Base-by-base conservation (phyloP, 2,797 vertebrate species). In the Hybognathus amarus region DNA sequence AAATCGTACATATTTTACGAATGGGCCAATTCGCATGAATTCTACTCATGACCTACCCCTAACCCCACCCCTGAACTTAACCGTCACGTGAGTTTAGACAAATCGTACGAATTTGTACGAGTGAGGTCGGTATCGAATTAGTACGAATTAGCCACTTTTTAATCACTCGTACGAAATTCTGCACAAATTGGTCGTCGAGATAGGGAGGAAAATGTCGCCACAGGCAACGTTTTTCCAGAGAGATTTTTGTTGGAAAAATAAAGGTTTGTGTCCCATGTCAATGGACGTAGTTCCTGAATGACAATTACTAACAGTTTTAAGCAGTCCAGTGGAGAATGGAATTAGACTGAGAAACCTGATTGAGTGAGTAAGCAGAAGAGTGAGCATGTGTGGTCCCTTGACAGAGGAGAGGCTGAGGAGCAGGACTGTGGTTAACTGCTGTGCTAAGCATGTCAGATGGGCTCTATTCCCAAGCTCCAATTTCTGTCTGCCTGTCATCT, bases 401-500 rank as follows among this genome's bases (percentile, higher is more conserved):
- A 83, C 45, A 24, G 80, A 74, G 22, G 9, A 79, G 56, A 81
- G 36, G 63, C 50, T 73, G 73, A 56, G 69, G 74, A 59, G 59
- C 38, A 73, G 59, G 64, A 66, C 40, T 82, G 83, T 77, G 77
- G 76, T 86, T 88, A 84, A 82, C 77, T 86, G 75, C 79, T 79
- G 85, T 75, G 76, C 82, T 86, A 76, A 79, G 79, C 75, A 84
- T 78, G 87, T 84, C 82, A 79, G 87, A 86, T 76, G 42, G 73
- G 82, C 79, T 82, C 52, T 74, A 84, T 84, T 85, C 86, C 78
- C 84, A 70, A 36, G 27, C 77, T 77, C 71, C 80, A 17, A 52
- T 68, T 67, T 80, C 79, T 76, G 67, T 83, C 33, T 70, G 70
- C 64, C 33, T 82, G 71, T 84, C 85, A 77, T 77, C 68, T 74